These are phyloP conservation scores for Albula glossodonta DNA, from an alignment of 2,113 vertebrate species.

Conservation along the genomic window DNA sequence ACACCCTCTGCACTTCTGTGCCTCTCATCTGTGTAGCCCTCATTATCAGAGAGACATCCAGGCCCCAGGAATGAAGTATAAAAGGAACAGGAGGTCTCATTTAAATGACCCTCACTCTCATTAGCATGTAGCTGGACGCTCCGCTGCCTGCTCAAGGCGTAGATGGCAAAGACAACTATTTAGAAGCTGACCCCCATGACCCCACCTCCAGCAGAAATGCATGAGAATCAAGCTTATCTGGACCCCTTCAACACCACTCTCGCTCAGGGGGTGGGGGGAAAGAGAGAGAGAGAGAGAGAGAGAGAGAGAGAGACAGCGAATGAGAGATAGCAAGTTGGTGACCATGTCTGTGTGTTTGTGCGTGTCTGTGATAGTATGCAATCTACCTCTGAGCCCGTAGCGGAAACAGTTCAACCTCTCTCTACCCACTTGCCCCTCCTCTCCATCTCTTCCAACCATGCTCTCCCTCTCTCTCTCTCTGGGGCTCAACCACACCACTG, in stretches of 20 bases:
- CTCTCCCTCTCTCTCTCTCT: not conserved
- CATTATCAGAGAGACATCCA: not conserved
- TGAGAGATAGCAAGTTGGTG: too few species aligned
- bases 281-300: too few species aligned
- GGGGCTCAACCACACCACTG: too few species aligned
- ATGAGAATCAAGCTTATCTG: not conserved
- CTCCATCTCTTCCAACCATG: too few species aligned
- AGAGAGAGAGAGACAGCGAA: too few species aligned
- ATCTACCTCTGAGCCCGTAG: too few species aligned
- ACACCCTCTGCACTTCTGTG: not conserved
- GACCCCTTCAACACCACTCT: not conserved
- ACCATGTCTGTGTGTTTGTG: too few species aligned
- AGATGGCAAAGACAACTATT: not conserved
- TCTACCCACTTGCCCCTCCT: not conserved
- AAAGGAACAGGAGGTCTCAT: not conserved
- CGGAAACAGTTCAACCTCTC: too few species aligned
- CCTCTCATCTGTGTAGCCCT: not conserved
- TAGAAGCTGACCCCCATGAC: not conserved
- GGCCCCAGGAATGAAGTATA: not conserved
- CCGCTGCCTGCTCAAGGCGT: not conserved
- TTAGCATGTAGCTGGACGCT: not conserved
- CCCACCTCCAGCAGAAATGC: not conserved
- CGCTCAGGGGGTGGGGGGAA: not conserved
- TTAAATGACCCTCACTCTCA: not conserved
- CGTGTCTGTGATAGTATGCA: too few species aligned